Evolutionary conservation across 2,797 vertebrate genomes (phyloP), one percentile per base, ranked within the genome.

Genomic region (Coluber constrictor): DNA sequence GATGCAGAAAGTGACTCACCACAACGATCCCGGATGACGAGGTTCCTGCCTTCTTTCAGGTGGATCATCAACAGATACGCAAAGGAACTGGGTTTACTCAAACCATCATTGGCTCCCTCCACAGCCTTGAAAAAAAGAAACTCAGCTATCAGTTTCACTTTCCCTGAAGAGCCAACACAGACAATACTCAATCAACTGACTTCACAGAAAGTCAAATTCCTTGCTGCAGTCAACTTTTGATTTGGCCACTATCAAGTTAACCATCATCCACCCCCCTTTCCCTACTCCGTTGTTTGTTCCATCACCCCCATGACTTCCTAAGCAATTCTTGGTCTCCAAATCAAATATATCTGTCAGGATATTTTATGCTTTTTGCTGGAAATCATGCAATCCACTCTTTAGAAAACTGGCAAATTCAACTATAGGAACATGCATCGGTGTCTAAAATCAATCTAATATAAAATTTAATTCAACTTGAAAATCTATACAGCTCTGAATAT

Each of bases 41-140:
- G 98, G 95, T 99, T 99, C 90, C 97, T 97, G 90, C 99, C 99
- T 93, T 98, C 98, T 96, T 98, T 99, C 56, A 99, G 96, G 95
- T 98, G 98, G 94, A 99, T 98, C 94, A 96, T 98, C 92, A 99
- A 96, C 70, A 99, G 98, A 96, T 99, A 99, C 20, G 98, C 98
- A 57, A 98, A 98, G 59, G 98, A 97, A 95, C 98, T 98, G 63
- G 97, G 95, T 57, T 93, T 91, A 32, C 97, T 96, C 88, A 97
- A 90, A 27, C 94, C 92, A 3, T 98, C 98, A 0, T 86, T 93
- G 1, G 96, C 97, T 91, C 97, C 95, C 89, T 96, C 92, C 2
- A 95, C 92, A 63, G 91, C 92, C 98, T 56, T 94, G 95, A 27
- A 95, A 0, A 90, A 95, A 96, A 61, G 94, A 47, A 61, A 3